Evolutionary conservation across 2,888 invertebrate species (phyloP).

Genomic region (Rhagophthalmus giganteus): DNA sequence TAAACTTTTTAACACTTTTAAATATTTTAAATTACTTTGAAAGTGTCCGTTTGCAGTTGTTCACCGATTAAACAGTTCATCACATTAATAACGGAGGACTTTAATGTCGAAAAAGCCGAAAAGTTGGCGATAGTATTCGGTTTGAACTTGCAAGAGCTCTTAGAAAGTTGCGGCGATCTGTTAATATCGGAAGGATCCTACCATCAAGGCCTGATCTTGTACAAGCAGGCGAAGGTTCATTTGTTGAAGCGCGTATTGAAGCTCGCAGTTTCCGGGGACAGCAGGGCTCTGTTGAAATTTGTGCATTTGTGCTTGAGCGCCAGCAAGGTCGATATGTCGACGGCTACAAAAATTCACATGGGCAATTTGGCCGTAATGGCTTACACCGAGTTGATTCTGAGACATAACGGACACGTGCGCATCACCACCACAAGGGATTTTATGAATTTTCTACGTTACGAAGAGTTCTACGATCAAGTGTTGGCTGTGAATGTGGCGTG

Average conservation of each 20-base stretch:
- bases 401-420: conserved; percentile 50
- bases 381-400: conserved; percentile 61
- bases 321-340: conserved; percentile 61
- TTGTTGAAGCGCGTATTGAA: conserved; percentile 64
- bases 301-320: conserved; percentile 61
- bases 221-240: conserved; percentile 64
- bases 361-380: conserved; percentile 69
- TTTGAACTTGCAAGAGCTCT: conserved; percentile 65
- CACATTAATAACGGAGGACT: conserved; percentile 59
- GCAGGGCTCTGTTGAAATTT: conserved; percentile 63
- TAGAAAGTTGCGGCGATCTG: conserved; percentile 82
- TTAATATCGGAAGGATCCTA: conserved; percentile 74
- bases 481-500: conserved; percentile 66
- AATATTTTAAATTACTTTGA: no score
- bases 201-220: conserved; percentile 77
- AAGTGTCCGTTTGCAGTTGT: conserved; percentile 49
- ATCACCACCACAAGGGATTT: conserved; percentile 56
- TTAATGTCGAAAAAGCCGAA: conserved; percentile 61
- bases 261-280: conserved; percentile 65
- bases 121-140: conserved; percentile 63
- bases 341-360: conserved; percentile 65
- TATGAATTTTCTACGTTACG: conserved; percentile 63
- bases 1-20: conserved; percentile 43
- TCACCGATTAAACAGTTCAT: conserved; percentile 60
- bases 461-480: conserved; percentile 67